Evolutionary conservation across 2,797 vertebrate species (phyloP), one percentile per base, ranked within the genome.

Genomic region (Bovichtus diacanthus): DNA sequence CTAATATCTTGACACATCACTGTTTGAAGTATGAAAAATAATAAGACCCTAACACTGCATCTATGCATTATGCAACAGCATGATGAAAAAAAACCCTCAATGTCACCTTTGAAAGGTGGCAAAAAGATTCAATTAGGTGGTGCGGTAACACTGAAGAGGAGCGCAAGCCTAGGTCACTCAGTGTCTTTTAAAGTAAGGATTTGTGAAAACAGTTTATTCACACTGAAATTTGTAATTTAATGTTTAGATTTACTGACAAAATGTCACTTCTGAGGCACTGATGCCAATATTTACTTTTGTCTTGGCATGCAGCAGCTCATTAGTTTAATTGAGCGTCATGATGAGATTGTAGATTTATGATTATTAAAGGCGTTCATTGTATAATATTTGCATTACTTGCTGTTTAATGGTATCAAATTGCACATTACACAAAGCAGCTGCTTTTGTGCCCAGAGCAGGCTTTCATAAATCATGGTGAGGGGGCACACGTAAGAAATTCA

Each of bases 351-450:
- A 85, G 70, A 78, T 82, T 81, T 82, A 64, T 58, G 71, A 70
- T 74, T 66, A 84, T 88, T 34, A 75, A 7, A 46, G 44, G 39
- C 10, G 16, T n/a, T 54, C 43, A 4, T 44, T 81, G 87, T 85
- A 89, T 89, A 87, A 89, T 84, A 92, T 93, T 92, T 92, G 90
- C 89, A 93, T 93, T 87, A 76, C 74, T 85, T 88, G 86, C 76
- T 78, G 18, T 80, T 89, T 76, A 87, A 89, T 81, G 63, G 67
- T 72, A 70, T 85, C 56, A 77, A 80, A 91, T 87, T 81, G 76
- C 70, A 84, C 60, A 78, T 88, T 83, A 83, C 76, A 70, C 72
- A 63, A 82, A 82, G 76, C 54, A 53, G 59, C 70, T 80, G 80
- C 66, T 89, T 92, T 86, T 75, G 71, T 59, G 76, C 83, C 86